A percentile compares a stretch with the other conserved stretches of the same genome.
phyloP scores from a whole-genome alignment of 92 coral and sea anemone genomes.

The Blastomussa wellsi region DNA sequence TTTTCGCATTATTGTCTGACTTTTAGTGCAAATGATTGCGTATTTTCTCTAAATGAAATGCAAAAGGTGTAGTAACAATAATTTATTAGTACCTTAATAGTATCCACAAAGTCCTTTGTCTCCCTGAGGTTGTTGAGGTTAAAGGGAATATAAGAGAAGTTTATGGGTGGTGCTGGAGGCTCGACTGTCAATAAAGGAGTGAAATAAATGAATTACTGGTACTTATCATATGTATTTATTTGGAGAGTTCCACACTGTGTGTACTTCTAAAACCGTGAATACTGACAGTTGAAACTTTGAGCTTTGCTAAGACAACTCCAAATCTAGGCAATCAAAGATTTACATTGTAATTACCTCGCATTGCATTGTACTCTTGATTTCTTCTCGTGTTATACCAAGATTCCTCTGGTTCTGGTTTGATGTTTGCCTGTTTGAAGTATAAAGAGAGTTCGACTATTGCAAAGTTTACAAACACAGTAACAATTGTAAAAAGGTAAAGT shows the following conservation, averaged over 20 bases:
- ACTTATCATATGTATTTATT: no score
- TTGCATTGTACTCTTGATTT: slow-evolving; percentile 22
- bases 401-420: slow-evolving; percentile 56
- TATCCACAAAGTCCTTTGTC: slow-evolving; percentile 70
- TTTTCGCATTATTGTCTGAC: no score
- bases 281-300: no score
- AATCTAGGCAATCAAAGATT: no score
- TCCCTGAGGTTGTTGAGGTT: slow-evolving; percentile 69
- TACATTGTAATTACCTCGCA: slow-evolving; percentile 37
- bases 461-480: neutral
- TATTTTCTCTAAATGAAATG: no score
- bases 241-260: no score
- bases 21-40: no score
- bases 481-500: no score
- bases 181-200: slow-evolving; percentile 57
- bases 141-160: slow-evolving; percentile 86
- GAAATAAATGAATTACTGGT: neutral
- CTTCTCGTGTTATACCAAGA: slow-evolving; percentile 29
- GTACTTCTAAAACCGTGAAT: no score
- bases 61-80: neutral
- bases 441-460: neutral
- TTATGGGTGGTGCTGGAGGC: slow-evolving; percentile 69
- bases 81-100: slow-evolving; percentile 70
- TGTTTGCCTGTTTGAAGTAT: slow-evolving; percentile 41
- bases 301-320: no score